These are phyloP conservation scores for Pseudoatta argentina DNA, from an alignment of 1,140 invertebrate genomes.

Conservation along the genomic window DNA sequence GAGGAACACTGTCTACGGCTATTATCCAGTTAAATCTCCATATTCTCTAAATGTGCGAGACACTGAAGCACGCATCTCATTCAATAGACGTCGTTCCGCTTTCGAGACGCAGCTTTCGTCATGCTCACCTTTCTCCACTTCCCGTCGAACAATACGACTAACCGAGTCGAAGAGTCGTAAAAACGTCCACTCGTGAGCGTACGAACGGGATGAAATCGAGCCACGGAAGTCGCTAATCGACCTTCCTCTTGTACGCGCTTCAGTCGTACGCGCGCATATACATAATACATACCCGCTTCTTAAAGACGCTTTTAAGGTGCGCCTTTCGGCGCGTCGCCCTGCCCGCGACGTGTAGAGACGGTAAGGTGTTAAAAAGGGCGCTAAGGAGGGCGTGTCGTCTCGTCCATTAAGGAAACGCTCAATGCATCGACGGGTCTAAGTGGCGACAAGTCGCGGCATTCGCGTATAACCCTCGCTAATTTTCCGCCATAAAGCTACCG, in stretches of 20 bases:
- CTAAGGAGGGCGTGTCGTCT: constrained; percentile 83
- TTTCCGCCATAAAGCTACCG: constrained; percentile 81
- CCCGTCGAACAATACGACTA: constrained; percentile 52
- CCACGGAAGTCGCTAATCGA: constrained; percentile 61
- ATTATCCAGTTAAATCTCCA: constrained; percentile 37
- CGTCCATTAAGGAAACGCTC: constrained; percentile 77
- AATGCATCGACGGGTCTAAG: constrained; percentile 81
- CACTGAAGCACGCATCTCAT: constrained; percentile 31
- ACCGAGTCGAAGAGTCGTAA: constrained; percentile 53
- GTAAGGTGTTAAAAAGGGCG: constrained; percentile 83
- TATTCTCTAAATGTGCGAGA: constrained; percentile 18
- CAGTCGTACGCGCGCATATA: constrained; percentile 19
- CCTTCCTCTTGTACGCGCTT: constrained; percentile 42
- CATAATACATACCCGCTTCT: constrained; percentile 3
- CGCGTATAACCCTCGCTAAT: constrained; percentile 80
- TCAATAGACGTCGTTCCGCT: constrained; percentile 48
- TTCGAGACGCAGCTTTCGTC: constrained; percentile 56
- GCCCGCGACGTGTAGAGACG: constrained; percentile 39
- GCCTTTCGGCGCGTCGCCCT: constrained; percentile 68
- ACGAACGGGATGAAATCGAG: constrained; percentile 60
- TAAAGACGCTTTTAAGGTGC: constrained; percentile 60
- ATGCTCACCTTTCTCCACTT: constrained; percentile 60
- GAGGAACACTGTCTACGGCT: neutral
- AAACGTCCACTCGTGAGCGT: constrained; percentile 45
- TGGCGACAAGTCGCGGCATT: constrained; percentile 77